Conservation (phyloP, 2,888 invertebrate genomes). For the Mermis nigrescens region DNA sequence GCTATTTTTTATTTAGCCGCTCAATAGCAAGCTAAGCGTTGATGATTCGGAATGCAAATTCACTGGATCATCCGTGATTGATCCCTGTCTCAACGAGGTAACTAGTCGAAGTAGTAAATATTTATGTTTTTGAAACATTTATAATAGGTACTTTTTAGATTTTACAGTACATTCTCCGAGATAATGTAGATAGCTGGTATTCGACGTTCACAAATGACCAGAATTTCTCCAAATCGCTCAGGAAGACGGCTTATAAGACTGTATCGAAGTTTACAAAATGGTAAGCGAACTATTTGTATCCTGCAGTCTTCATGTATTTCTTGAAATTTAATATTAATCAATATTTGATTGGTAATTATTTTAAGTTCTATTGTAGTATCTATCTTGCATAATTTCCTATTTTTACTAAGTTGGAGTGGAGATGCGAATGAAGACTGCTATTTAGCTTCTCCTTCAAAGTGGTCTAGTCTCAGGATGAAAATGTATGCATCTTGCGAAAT, state of each 20-base stretch:
- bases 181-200: constrained; percentile 30
- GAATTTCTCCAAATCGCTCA: constrained; percentile 22
- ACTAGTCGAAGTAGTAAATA: background rate
- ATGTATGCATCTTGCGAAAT: too few relatives aligned
- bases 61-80: constrained; percentile 78
- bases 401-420: too few relatives aligned
- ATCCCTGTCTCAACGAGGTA: constrained; percentile 56
- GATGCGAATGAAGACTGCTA: too few relatives aligned
- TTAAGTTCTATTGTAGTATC: background rate
- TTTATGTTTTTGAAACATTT: background rate
- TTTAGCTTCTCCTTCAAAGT: too few relatives aligned
- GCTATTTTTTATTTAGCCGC: background rate
- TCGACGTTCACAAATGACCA: constrained; percentile 21
- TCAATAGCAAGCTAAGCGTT: background rate
- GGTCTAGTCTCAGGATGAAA: too few relatives aligned
- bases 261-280: constrained; percentile 22
- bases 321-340: background rate
- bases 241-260: constrained; percentile 21
- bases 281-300: constrained; percentile 12
- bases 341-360: background rate
- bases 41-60: background rate
- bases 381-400: too few relatives aligned
- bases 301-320: background rate
- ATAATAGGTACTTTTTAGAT: constrained; percentile 17
- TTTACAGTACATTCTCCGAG: constrained; percentile 22